Percentiles rank a stretch among this genome's conserved stretches.
These are phyloP conservation scores for Platycheirus rosarum DNA, from an alignment of 2,888 invertebrate genomes.

Conservation along the genomic window DNA sequence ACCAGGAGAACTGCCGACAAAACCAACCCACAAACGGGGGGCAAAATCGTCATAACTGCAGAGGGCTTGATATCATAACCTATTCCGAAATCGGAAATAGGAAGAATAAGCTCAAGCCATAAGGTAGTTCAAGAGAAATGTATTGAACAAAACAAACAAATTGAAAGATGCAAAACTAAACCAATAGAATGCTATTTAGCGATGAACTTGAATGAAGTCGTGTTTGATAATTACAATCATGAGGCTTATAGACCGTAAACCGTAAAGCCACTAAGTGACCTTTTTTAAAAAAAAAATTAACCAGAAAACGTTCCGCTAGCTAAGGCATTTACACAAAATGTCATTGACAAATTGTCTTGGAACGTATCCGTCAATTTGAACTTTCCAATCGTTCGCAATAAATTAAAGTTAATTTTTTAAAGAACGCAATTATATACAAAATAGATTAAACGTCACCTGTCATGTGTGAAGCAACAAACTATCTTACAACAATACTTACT, in stretches of 20 bases:
- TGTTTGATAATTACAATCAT: conserved; percentile 45
- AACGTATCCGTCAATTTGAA: conserved; percentile 4
- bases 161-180: conserved; percentile 8
- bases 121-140: background rate
- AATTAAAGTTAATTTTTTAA: background rate
- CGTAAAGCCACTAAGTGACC: conserved; percentile 51
- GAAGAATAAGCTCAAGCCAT: too few species aligned
- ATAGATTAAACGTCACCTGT: conserved; percentile 11
- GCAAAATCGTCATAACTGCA: too few species aligned
- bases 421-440: background rate
- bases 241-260: conserved; percentile 38
- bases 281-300: background rate
- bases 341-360: conserved; percentile 18
- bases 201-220: conserved; percentile 52
- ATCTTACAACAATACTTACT: background rate
- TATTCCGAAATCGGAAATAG: too few species aligned
- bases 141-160: background rate
- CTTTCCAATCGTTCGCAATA: conserved; percentile 17
- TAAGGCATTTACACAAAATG: conserved; percentile 19
- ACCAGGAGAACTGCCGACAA: too few species aligned
- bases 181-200: conserved; percentile 7
- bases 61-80: too few species aligned
- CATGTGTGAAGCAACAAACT: background rate
- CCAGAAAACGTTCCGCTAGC: conserved; percentile 25
- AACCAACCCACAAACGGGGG: too few species aligned